A percentile compares a stretch with the other conserved stretches of the same genome.
Evolutionary conservation across 64 coral and sea anemone genomes (phyloP).

Genomic region (Actinia tenebrosa): DNA sequence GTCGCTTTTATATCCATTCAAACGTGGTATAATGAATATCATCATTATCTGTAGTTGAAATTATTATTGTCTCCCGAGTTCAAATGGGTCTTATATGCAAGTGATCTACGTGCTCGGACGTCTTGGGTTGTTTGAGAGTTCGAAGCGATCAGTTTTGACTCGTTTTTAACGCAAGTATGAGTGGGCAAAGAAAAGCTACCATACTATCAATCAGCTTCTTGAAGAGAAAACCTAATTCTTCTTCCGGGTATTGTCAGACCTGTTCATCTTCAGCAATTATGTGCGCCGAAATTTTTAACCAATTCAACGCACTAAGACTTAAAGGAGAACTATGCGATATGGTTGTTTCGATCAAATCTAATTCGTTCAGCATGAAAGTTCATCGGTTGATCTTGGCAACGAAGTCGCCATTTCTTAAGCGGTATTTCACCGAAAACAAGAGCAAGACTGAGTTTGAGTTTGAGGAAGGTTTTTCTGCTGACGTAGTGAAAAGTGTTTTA

Average conservation of each 20-base stretch:
- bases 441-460: not conserved
- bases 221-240: not conserved
- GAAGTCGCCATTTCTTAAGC: constrained; percentile 6
- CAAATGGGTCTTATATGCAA: no score
- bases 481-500: not conserved
- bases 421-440: not conserved
- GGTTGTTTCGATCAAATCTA: not conserved
- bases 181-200: not conserved
- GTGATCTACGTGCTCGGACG: not conserved
- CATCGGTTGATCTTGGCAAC: not conserved
- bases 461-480: not conserved
- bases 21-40: no score
- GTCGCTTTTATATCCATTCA: no score
- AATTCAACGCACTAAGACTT: not conserved
- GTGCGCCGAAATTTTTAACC: not conserved
- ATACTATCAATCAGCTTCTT: not conserved
- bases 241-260: not conserved
- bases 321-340: constrained; percentile 1
- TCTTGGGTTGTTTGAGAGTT: not conserved
- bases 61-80: no score
- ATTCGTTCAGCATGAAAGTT: not conserved
- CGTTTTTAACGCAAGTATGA: not conserved
- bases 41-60: no score
- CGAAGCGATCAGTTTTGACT: no score
- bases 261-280: not conserved